phyloP scores from a whole-genome alignment of 2,888 invertebrate species.

The Coleophora flavipennella region DNA sequence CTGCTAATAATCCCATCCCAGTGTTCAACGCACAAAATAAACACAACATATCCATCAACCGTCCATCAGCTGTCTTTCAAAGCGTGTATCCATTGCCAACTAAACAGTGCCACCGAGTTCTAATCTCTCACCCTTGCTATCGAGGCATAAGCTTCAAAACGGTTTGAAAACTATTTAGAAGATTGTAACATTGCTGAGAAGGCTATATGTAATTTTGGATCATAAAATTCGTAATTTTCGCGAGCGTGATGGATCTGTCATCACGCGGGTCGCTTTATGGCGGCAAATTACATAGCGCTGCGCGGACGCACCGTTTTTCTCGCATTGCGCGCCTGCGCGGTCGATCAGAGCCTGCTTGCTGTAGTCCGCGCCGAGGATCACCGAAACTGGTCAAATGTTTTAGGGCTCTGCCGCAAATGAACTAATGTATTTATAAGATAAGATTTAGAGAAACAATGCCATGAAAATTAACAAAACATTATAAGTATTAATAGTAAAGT shows the following conservation, averaged over 20 bases:
- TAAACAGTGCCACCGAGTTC: background rate
- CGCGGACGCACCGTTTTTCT: constrained; percentile 28
- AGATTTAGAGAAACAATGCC: too few relatives aligned
- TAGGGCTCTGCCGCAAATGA: background rate
- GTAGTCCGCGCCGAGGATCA: too few relatives aligned
- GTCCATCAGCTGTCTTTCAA: constrained; percentile 27
- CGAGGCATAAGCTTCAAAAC: constrained; percentile 13
- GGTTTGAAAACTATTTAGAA: background rate
- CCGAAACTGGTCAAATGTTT: too few relatives aligned
- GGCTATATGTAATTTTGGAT: constrained; percentile 34
- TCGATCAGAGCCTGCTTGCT: background rate
- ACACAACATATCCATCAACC: constrained; percentile 17
- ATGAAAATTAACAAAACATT: too few relatives aligned
- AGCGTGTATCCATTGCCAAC: constrained; percentile 3
- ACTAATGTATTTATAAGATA: too few relatives aligned
- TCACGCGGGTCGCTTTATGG: constrained; percentile 40
- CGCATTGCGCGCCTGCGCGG: constrained; percentile 17
- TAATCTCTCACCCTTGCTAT: constrained; percentile 4
- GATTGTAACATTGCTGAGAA: background rate
- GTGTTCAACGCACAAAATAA: constrained; percentile 2
- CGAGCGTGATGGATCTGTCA: constrained; percentile 40
- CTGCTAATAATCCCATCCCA: too few relatives aligned
- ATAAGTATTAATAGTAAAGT: too few relatives aligned
- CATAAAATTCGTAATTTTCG: constrained; percentile 40
- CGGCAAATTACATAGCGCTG: constrained; percentile 37